These are phyloP conservation scores for Reticulitermes lucifugus DNA, from an alignment of 2,888 invertebrate species.

Conservation along the genomic window DNA sequence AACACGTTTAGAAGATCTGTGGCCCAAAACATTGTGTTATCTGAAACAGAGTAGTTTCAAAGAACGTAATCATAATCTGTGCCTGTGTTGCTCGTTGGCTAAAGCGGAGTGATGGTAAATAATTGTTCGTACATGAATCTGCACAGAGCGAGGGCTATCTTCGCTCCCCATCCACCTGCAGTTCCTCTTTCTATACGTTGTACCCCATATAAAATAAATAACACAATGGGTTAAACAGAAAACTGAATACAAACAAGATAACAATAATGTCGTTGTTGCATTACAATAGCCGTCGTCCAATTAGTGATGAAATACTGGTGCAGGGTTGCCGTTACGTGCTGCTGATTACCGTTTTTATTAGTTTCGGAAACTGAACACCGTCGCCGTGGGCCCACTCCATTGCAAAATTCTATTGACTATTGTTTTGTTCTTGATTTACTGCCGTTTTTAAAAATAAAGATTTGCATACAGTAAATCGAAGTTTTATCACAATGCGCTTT, in stretches of 20 bases:
- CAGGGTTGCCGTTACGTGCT: not conserved
- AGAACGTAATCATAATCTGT: not conserved
- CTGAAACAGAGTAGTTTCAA: too few species aligned
- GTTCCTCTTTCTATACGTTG: not conserved
- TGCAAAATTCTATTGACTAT: constrained; percentile 12
- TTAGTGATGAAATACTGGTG: constrained; percentile 39
- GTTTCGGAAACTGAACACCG: constrained; percentile 14
- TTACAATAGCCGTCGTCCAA: constrained; percentile 31
- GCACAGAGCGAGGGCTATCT: not conserved
- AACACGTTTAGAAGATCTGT: too few species aligned
- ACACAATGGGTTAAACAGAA: constrained; percentile 34
- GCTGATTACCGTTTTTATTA: constrained; percentile 28
- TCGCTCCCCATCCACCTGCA: not conserved
- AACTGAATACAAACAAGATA: constrained; percentile 39
- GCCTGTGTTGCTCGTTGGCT: not conserved
- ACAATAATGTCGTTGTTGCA: constrained; percentile 34
- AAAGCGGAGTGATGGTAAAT: not conserved
- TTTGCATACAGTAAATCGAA: constrained; percentile 19
- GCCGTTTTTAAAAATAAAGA: constrained; percentile 16
- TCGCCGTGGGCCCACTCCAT: not conserved
- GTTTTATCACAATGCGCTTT: not conserved
- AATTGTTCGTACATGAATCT: not conserved
- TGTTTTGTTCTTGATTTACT: constrained; percentile 25
- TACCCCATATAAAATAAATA: constrained; percentile 31
- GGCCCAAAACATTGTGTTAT: too few species aligned